phyloP scores from a whole-genome alignment of 2,888 invertebrate genomes.

The Himalopsyche anomala region DNA sequence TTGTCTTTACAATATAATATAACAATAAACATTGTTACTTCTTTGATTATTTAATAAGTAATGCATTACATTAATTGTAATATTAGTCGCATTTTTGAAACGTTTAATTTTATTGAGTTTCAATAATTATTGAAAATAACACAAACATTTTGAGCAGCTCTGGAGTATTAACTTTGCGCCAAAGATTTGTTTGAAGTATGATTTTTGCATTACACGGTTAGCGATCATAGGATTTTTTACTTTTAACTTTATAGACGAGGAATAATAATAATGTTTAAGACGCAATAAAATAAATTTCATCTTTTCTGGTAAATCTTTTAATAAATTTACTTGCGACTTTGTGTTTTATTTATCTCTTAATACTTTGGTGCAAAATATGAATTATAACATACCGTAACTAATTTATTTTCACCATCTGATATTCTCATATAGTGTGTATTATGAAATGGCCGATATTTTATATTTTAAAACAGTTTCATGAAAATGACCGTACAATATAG shows the following conservation, averaged over 20 bases:
- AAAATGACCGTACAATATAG: too few species aligned
- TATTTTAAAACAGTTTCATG: too few species aligned
- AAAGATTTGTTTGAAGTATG: conserved; percentile 59
- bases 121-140: too few species aligned
- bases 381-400: background rate
- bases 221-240: conserved; percentile 40
- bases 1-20: too few species aligned
- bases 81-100: too few species aligned
- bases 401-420: background rate
- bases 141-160: background rate
- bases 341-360: background rate
- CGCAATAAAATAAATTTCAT: conserved; percentile 17
- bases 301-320: background rate
- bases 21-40: too few species aligned
- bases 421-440: too few species aligned
- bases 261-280: conserved; percentile 18
- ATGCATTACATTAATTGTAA: too few species aligned
- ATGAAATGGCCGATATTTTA: too few species aligned
- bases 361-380: background rate
- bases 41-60: too few species aligned
- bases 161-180: conserved; percentile 11
- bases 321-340: background rate
- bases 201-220: conserved; percentile 56
- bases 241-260: background rate
- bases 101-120: too few species aligned